Conservation (phyloP, 2,888 invertebrate species). For the Macaria notata region DNA sequence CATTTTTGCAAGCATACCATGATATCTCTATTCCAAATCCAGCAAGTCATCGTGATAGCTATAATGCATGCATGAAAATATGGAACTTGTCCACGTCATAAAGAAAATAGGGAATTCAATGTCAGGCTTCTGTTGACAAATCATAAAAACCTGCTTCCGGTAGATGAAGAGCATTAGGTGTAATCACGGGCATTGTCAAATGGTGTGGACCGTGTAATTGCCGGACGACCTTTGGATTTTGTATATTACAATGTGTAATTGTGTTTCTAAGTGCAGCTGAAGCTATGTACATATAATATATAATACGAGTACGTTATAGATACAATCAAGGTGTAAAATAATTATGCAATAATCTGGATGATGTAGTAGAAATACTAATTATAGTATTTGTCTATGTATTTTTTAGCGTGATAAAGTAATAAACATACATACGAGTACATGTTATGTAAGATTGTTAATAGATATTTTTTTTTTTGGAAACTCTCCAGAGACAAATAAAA, state of each 20-base stretch:
- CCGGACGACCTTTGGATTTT: conserved; percentile 39
- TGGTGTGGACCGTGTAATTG: conserved; percentile 56
- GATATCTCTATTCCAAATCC: no score
- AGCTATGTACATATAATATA: no score
- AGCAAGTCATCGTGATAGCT: no score
- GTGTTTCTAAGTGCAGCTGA: not conserved
- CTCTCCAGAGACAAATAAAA: no score
- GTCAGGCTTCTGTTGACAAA: conserved; percentile 15
- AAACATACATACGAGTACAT: no score
- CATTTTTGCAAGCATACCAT: no score
- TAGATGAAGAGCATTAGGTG: conserved; percentile 40
- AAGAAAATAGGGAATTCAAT: conserved; percentile 9
- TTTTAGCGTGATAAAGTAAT: no score
- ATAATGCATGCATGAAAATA: no score
- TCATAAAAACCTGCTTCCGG: conserved; percentile 44
- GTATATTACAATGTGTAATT: conserved; percentile 31
- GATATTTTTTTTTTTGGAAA: no score
- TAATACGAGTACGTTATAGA: no score
- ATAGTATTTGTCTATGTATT: not conserved
- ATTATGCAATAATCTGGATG: not conserved
- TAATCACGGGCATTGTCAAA: conserved; percentile 43
- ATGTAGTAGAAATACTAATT: not conserved
- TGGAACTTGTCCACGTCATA: no score
- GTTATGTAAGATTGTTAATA: no score
- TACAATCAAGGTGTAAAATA: conserved; percentile 12